Conservation (phyloP, 2,888 invertebrate genomes). For the Spatulosminthurus flaviceps region DNA sequence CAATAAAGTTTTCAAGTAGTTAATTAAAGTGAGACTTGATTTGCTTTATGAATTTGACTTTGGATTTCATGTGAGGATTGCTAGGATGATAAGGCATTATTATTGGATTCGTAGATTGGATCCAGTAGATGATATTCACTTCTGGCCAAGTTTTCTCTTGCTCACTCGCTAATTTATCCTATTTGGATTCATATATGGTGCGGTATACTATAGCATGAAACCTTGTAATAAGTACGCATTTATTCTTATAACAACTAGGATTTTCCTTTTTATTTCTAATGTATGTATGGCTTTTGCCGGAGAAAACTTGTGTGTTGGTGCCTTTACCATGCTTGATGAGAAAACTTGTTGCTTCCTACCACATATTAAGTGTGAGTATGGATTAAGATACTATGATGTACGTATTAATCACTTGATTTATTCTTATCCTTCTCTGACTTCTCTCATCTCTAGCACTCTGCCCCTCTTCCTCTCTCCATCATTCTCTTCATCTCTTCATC, state of each 20-base stretch:
- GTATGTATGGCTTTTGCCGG: too few species aligned
- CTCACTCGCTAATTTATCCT: background rate
- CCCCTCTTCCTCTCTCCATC: too few species aligned
- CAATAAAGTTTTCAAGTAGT: slow-evolving; percentile 24
- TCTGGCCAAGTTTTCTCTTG: background rate
- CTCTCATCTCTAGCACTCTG: too few species aligned
- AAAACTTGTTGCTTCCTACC: slow-evolving; percentile 42
- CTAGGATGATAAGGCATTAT: background rate
- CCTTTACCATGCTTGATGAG: slow-evolving; percentile 36
- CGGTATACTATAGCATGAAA: background rate
- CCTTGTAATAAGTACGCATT: too few species aligned
- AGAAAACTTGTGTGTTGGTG: background rate
- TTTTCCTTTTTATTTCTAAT: too few species aligned
- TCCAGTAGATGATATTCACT: background rate
- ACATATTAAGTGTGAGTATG: background rate
- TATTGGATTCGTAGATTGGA: slow-evolving; percentile 10
- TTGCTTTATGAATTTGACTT: slow-evolving; percentile 26
- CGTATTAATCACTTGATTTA: too few species aligned
- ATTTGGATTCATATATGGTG: background rate
- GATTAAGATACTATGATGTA: too few species aligned
- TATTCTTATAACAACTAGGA: too few species aligned
- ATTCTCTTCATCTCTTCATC: too few species aligned
- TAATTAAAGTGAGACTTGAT: slow-evolving; percentile 28
- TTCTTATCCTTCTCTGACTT: too few species aligned
- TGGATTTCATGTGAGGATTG: slow-evolving; percentile 19